Evolutionary conservation across 2,113 vertebrate species (phyloP).

Genomic region (Prolemur simus): DNA sequence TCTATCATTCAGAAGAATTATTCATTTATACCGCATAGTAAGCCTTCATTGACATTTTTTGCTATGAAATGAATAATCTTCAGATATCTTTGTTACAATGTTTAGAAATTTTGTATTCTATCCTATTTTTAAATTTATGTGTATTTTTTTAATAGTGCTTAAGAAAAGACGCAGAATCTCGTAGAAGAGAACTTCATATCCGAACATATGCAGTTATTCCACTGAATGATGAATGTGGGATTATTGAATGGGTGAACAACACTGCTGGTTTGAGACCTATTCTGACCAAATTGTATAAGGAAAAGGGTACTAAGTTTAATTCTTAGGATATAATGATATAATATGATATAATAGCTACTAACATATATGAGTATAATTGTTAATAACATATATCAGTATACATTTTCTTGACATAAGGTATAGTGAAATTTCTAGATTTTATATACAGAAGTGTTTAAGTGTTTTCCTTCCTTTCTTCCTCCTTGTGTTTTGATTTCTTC

Average conservation of each 20-base stretch:
- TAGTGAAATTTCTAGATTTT: conserved; percentile 24
- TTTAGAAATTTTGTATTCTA: neutral
- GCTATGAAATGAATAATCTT: conserved; percentile 29
- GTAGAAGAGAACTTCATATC: conserved; percentile 95
- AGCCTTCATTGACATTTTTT: neutral
- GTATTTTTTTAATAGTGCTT: conserved; percentile 87
- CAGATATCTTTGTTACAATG: neutral
- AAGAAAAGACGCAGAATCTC: conserved; percentile 97
- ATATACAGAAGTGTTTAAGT: neutral
- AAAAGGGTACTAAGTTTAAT: conserved; percentile 88
- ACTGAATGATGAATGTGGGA: conserved; percentile 97
- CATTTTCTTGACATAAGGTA: neutral
- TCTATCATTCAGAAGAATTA: neutral
- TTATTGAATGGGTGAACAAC: conserved; percentile 99
- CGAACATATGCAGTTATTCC: conserved; percentile 98
- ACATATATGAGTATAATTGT: neutral
- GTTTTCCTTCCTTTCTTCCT: neutral
- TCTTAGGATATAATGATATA: conserved; percentile 1
- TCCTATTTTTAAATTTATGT: conserved; percentile 33
- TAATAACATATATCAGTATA: neutral
- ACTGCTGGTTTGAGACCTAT: conserved; percentile 96
- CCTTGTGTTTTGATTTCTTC: conserved; percentile 15
- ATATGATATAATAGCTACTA: neutral
- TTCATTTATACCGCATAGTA: neutral
- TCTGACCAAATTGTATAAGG: conserved; percentile 97